A percentile compares a stretch with the other conserved stretches of the same genome.
Evolutionary conservation across 2,113 vertebrate species (phyloP).

Genomic region (Engystomops pustulosus): DNA sequence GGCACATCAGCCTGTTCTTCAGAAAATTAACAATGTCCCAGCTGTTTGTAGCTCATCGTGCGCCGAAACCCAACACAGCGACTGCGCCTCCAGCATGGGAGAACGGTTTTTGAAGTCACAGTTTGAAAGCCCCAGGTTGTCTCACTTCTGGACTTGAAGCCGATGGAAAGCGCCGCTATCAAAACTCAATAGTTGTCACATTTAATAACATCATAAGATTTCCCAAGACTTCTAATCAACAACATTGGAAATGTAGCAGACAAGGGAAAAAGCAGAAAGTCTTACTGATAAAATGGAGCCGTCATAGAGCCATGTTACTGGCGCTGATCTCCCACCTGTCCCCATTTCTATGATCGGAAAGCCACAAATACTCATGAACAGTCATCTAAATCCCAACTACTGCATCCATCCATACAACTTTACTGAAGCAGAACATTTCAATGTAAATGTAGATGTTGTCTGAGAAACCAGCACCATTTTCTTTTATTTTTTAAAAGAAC

Average conservation of each 20-base stretch:
- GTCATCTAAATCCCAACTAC: background rate
- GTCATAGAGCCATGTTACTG: background rate
- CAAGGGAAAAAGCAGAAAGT: background rate
- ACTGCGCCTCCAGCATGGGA: background rate
- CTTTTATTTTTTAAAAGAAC: background rate
- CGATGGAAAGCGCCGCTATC: conserved; percentile 1
- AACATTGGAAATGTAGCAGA: conserved; percentile 1
- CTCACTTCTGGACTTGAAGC: conserved; percentile 11
- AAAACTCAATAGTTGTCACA: conserved; percentile 26
- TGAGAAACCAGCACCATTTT: background rate
- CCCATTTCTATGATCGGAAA: background rate
- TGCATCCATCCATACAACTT: background rate
- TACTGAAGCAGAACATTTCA: background rate
- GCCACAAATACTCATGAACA: background rate
- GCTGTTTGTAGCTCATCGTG: conserved; percentile 25
- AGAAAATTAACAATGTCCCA: conserved; percentile 43
- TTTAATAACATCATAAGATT: conserved; percentile 30
- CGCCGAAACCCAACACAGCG: background rate
- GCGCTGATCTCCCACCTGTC: background rate
- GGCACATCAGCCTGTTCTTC: background rate
- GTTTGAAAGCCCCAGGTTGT: conserved; percentile 30
- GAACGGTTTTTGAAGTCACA: conserved; percentile 17
- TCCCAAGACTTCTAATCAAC: background rate
- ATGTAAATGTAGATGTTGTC: background rate
- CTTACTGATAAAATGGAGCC: background rate